Percentiles rank a stretch among this genome's conserved stretches.
Conservation (phyloP, 2,113 vertebrate species). For the Rhadina sibilatrix region DNA sequence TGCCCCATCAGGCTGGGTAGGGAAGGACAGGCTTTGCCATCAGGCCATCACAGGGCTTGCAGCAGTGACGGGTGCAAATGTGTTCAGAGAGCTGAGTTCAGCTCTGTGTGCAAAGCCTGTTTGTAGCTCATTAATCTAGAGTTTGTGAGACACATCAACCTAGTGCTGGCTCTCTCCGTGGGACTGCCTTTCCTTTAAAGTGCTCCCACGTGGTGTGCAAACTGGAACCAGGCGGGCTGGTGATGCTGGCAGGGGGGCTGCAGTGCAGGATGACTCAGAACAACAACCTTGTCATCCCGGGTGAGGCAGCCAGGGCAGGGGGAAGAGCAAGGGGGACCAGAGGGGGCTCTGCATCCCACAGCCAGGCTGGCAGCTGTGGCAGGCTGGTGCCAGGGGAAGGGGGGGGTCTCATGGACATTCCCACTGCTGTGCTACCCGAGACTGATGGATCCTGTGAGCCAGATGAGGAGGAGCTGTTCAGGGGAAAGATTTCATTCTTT, state of each 20-base stretch:
- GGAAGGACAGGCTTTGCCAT: background rate
- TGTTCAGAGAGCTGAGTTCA: background rate
- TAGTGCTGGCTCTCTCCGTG: background rate
- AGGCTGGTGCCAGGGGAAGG: background rate
- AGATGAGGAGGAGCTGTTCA: background rate
- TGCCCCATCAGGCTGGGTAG: background rate
- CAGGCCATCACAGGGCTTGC: background rate
- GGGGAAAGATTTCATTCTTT: background rate
- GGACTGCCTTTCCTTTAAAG: background rate
- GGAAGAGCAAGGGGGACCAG: fast-evolving
- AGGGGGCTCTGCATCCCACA: background rate
- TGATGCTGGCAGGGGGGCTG: background rate
- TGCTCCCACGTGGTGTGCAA: background rate
- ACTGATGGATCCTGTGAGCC: background rate
- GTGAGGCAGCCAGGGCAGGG: background rate
- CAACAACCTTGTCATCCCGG: background rate
- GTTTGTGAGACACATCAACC: background rate
- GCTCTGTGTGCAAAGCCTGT: background rate
- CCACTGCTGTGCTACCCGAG: fast-evolving
- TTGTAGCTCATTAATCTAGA: background rate
- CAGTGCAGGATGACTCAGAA: background rate
- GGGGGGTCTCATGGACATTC: fast-evolving
- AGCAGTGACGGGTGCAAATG: background rate
- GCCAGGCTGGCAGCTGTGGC: background rate
- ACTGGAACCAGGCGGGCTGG: background rate